These are phyloP conservation scores for Sturnus vulgaris DNA, from an alignment of 2,113 vertebrate species.

Conservation along the genomic window DNA sequence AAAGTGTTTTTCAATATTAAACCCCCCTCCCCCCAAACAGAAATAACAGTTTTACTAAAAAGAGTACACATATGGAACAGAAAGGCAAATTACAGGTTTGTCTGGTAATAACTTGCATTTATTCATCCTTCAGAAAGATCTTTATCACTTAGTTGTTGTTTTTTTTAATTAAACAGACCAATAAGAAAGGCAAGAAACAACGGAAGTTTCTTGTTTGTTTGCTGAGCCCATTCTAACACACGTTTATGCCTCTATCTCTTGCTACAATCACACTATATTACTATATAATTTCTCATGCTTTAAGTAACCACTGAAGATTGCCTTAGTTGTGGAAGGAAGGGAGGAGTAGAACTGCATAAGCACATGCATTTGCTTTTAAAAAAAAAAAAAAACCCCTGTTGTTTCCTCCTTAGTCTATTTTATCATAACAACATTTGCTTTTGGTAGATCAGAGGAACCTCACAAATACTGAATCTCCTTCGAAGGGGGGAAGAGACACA, in stretches of 20 bases:
- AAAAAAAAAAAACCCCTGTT: not conserved
- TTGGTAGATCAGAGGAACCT: conserved; percentile 4
- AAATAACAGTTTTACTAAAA: not conserved
- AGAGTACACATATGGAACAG: not conserved
- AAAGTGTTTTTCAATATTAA: not conserved
- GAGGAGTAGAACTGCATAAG: conserved; percentile 27
- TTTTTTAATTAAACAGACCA: conserved; percentile 44
- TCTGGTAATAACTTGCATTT: not conserved
- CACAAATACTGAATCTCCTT: not conserved
- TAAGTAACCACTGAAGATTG: conserved; percentile 29
- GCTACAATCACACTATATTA: not conserved
- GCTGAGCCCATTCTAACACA: conserved; percentile 20
- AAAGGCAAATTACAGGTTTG: not conserved
- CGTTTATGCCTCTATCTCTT: not conserved
- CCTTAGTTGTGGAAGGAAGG: conserved; percentile 11
- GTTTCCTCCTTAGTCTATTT: conserved; percentile 52
- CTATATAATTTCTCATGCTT: conserved; percentile 31
- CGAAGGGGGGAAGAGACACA: not conserved
- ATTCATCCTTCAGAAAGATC: conserved; percentile 35
- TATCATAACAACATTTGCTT: conserved; percentile 56
- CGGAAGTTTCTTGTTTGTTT: conserved; percentile 20
- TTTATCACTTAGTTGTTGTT: conserved; percentile 30
- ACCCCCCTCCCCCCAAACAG: not conserved
- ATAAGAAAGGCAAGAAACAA: conserved; percentile 31
- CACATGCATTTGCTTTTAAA: conserved; percentile 27